A percentile compares a stretch with the other conserved stretches of the same genome.
Conservation (phyloP, 2,797 vertebrate species). For the Lagocephalus sceleratus region DNA sequence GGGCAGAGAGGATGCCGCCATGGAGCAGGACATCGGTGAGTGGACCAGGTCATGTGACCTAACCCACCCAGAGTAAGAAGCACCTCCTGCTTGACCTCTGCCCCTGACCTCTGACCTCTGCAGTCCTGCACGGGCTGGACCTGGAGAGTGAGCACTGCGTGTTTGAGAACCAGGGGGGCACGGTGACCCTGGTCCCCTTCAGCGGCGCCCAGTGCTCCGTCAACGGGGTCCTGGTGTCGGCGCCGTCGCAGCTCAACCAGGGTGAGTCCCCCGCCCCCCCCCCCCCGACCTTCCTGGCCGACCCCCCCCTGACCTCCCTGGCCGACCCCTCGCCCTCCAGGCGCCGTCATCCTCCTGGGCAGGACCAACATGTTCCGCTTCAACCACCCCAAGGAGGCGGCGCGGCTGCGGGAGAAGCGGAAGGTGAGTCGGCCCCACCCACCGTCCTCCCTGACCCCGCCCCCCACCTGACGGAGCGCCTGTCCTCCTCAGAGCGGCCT, state of each 20-base stretch:
- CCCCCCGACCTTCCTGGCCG: too few species aligned
- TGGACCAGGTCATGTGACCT: too few species aligned
- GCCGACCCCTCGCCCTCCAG: slow-evolving; percentile 51
- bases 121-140: slow-evolving; percentile 92
- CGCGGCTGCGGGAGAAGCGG: slow-evolving; percentile 90
- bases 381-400: slow-evolving; percentile 97
- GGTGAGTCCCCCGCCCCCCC: slow-evolving; percentile 66
- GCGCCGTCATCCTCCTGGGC: slow-evolving; percentile 92
- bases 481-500: slow-evolving; percentile 83
- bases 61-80: too few species aligned
- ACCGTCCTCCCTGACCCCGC: background rate
- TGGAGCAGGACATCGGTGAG: slow-evolving; percentile 94
- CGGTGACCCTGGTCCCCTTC: slow-evolving; percentile 85
- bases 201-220: slow-evolving; percentile 87
- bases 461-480: slow-evolving; percentile 1
- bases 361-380: slow-evolving; percentile 98
- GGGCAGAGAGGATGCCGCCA: slow-evolving; percentile 88
- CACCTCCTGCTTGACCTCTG: background rate
- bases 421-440: slow-evolving; percentile 76
- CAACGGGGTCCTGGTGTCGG: slow-evolving; percentile 84
- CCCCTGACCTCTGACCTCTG: background rate
- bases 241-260: slow-evolving; percentile 87
- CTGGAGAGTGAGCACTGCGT: slow-evolving; percentile 93
- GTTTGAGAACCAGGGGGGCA: slow-evolving; percentile 86
- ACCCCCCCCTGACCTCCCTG: background rate